phyloP scores from a whole-genome alignment of 2,888 invertebrate genomes.

The Catocala fraxini region DNA sequence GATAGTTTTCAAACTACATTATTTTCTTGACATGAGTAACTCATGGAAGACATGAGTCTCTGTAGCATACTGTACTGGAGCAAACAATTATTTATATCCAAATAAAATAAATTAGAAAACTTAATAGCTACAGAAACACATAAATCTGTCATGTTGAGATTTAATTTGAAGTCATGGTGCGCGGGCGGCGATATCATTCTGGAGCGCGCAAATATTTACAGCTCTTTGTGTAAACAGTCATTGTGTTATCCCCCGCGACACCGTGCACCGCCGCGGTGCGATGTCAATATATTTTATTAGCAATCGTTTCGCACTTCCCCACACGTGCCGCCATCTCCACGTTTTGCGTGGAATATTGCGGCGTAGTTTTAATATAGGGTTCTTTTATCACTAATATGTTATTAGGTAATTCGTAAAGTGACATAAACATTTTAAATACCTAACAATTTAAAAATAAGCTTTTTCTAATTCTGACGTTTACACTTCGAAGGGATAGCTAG shows the following conservation, averaged over 20 bases:
- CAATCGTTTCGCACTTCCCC: slow-evolving; percentile 68
- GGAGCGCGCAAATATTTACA: slow-evolving; percentile 75
- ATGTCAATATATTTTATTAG: slow-evolving; percentile 74
- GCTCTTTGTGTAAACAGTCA: slow-evolving; percentile 72
- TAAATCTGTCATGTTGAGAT: neutral
- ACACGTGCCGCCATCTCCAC: slow-evolving; percentile 53
- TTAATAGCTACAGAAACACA: no score
- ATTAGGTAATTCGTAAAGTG: no score
- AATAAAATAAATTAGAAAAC: slow-evolving; percentile 46
- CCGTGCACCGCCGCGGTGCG: neutral
- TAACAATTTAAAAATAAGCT: no score
- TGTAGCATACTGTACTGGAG: no score
- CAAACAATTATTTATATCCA: no score
- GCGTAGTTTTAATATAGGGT: slow-evolving; percentile 5
- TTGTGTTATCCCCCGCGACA: slow-evolving; percentile 65
- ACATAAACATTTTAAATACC: no score
- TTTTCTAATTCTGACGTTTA: no score
- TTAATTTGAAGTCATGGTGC: neutral
- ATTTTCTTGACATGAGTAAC: no score
- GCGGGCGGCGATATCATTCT: slow-evolving; percentile 54
- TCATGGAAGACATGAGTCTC: no score
- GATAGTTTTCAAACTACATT: no score
- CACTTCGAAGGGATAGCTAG: no score
- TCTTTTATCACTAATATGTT: no score
- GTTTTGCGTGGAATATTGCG: slow-evolving; percentile 19